These are phyloP conservation scores for Daboia siamensis DNA, from an alignment of 2,113 vertebrate genomes.

Conservation along the genomic window DNA sequence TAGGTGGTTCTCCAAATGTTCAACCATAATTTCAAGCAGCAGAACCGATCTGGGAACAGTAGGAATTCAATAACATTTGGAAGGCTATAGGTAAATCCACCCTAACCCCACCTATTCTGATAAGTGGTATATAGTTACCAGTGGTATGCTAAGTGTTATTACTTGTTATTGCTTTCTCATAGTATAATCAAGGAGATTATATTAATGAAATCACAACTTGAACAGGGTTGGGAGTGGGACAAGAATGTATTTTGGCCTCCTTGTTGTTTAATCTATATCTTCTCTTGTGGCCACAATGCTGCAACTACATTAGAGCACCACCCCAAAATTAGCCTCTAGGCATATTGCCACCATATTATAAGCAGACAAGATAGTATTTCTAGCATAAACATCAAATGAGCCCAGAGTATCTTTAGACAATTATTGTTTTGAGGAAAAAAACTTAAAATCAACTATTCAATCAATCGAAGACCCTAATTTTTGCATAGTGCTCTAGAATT, in stretches of 20 bases:
- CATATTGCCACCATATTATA: not conserved
- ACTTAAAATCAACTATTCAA: not conserved
- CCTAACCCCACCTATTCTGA: not conserved
- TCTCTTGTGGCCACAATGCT: not conserved
- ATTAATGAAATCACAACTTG: not conserved
- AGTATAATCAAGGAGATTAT: not conserved
- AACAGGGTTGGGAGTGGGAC: not conserved
- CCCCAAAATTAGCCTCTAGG: not conserved
- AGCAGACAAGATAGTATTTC: not conserved
- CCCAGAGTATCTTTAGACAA: not conserved
- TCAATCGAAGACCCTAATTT: not conserved
- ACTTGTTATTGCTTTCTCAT: not conserved
- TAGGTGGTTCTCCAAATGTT: not conserved
- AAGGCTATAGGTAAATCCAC: not conserved
- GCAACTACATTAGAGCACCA: not conserved
- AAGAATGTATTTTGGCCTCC: not conserved
- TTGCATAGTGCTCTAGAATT: not conserved
- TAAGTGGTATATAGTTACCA: not conserved
- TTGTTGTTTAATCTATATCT: not conserved
- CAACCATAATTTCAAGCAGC: not conserved
- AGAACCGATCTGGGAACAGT: not conserved
- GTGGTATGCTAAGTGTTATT: not conserved
- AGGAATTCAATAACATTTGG: not conserved
- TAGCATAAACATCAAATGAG: not conserved
- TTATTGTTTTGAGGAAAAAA: not conserved